Percentiles rank a stretch among this genome's conserved stretches.
Conservation (phyloP, 2,888 invertebrate genomes). For the Gortyna flavago region DNA sequence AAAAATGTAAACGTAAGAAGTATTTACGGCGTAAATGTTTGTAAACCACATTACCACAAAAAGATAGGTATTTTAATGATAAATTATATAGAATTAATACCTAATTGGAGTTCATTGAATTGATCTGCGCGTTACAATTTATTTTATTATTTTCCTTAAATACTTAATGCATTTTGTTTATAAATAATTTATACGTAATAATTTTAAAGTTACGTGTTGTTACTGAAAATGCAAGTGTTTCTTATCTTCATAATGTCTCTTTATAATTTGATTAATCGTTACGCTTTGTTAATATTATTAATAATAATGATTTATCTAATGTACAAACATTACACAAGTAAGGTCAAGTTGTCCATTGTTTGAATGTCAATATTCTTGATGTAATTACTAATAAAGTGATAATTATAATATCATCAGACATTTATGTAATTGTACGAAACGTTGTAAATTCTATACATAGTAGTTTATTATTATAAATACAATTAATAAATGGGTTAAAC, state of each 20-base stretch:
- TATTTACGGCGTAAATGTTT: constrained; percentile 42
- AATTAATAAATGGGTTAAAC: not conserved
- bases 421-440: constrained; percentile 26
- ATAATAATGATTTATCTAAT: constrained; percentile 27
- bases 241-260: constrained; percentile 38
- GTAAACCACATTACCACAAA: constrained; percentile 53
- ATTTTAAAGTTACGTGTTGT: constrained; percentile 36
- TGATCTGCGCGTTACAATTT: constrained; percentile 41
- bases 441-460: constrained; percentile 20
- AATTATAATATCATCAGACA: constrained; percentile 3
- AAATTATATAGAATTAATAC: constrained; percentile 32
- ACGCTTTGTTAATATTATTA: constrained; percentile 20
- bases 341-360: constrained; percentile 56
- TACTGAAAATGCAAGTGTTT: constrained; percentile 60
- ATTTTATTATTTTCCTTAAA: constrained; percentile 57
- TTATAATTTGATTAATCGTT: constrained; percentile 30
- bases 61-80: constrained; percentile 35
- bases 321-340: too few species aligned
- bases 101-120: constrained; percentile 58
- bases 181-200: constrained; percentile 15
- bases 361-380: constrained; percentile 25
- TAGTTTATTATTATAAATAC: not conserved
- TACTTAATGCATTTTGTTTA: constrained; percentile 33
- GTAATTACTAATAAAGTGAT: constrained; percentile 6
- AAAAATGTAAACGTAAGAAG: constrained; percentile 30